Percentiles rank a stretch among this genome's conserved stretches.
These are phyloP conservation scores for Pelochelys cantorii DNA, from an alignment of 2,797 vertebrate genomes.

Conservation along the genomic window DNA sequence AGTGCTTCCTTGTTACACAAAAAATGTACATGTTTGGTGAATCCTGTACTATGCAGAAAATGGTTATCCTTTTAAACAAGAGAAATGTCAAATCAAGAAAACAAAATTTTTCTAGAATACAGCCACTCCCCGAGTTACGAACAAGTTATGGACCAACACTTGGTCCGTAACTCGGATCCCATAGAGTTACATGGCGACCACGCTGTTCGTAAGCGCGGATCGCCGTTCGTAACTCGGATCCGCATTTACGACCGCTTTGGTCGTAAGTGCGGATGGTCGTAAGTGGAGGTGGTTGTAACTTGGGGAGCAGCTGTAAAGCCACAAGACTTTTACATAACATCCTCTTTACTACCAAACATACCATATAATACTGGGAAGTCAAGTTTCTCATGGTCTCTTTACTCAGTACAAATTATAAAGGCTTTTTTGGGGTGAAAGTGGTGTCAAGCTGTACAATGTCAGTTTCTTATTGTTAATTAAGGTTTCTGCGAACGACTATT, in stretches of 20 bases:
- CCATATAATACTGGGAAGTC: neutral
- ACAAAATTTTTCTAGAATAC: neutral
- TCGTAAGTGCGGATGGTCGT: no score
- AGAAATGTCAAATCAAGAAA: neutral
- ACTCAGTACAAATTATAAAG: neutral
- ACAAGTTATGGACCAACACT: no score
- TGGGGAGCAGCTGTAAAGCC: no score
- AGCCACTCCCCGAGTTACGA: no score
- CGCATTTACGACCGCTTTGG: no score
- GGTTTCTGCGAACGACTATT: neutral
- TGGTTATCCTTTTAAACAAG: neutral
- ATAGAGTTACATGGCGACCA: no score
- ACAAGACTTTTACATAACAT: neutral
- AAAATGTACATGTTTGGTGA: neutral
- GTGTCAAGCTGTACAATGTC: no score
- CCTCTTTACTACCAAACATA: neutral
- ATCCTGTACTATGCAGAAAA: neutral
- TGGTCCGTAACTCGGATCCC: no score
- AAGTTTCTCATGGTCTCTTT: neutral
- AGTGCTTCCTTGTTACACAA: neutral
- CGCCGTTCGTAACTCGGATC: no score
- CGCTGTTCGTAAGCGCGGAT: no score
- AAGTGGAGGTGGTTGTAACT: no score
- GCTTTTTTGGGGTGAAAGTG: neutral
- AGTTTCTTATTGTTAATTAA: neutral